Evolutionary conservation across 2,888 invertebrate species (phyloP), one percentile per base, ranked within the genome.

Genomic region (Chloroclystis v-ata): DNA sequence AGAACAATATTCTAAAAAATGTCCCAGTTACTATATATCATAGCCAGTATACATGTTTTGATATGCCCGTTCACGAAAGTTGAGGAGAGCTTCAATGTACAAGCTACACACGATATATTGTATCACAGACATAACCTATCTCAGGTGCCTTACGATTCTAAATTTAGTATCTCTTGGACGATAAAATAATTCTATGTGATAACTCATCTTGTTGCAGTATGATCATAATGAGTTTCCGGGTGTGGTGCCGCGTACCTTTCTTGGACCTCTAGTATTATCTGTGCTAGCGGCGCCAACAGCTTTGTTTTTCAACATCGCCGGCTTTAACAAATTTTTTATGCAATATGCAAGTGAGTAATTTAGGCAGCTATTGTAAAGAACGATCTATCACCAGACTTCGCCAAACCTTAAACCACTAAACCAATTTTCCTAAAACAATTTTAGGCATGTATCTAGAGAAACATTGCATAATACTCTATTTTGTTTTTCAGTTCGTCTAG

Each of bases 1-100:
- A 50, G 52, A 62, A 69, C 43, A 37, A 14, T n/a, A 28, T 29
- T 39, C 16, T 28, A 73, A 80, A n/a, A n/a, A 75, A 94, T 95
- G 94, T 92, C 93, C 75, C 90, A 92, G 69, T 84, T 95, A 75
- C 82, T 95, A 65, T 91, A 93, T 74, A 82, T 94, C 60, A 89
- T 94, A 63, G 94, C 95, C 50, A 90, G 92, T 61, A 90, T 94
- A 62, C 95, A 97, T 78, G 85, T 98, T 48, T 77, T 96, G 54
- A 90, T 95, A 64, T 97, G 97, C 71, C 99, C 99, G 42, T 98
- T 94, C 76, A 98, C 98, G 3, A 99, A 99, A 92, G 99, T 99
- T 40, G 99, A 99, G 85, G 99, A 99, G 89, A 99, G 98, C 83
- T 99, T 99, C 79, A 99, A 98, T 87, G 89, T 98, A 48, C 99